Evolutionary conservation across 2,113 vertebrate genomes (phyloP), one percentile per base, ranked within the genome.

Genomic region (Panthera leo): DNA sequence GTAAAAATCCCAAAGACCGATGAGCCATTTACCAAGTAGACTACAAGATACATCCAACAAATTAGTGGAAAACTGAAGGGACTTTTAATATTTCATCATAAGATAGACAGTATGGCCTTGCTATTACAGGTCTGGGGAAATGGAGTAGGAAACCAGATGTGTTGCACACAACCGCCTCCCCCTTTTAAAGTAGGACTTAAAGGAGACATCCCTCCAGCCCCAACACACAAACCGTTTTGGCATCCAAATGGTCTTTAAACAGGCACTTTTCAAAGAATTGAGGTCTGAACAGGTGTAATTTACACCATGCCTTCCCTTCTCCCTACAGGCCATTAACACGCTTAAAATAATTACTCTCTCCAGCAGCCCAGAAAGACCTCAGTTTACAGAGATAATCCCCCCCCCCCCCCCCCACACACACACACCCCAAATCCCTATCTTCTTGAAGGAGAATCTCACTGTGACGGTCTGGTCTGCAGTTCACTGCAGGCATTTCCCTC

Each of bases 401-500:
- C 3, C 9, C 4, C 36, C 36, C 36, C 36, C n/a, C 58, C n/a
- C 1, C 16, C 13, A 6, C 25, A 15, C 14, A 9, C 14, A 5
- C 36, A 2, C 13, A 29, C 63, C 5, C 13, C 13, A 5, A 34
- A 23, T 34, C 5, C 39, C 85, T 8, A 31, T 90, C 92, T 87
- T 96, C 85, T 63, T 42, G 31, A 79, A 92, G 39, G 95, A 91
- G 27, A 84, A 76, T 68, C 83, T 89, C 89, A 39, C 45, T 61
- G 76, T 45, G 91, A 55, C 63, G 83, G 36, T 76, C 79, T 90
- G 75, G 89, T 92, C 97, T 96, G 97, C 98, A 92, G 96, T 51
- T 97, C 87, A 96, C 97, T 98, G 98, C 97, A 97, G 98, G 94
- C 96, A 92, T 97, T 67, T 91, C 78, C 61, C 92, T 93, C 63